Evolutionary conservation across 2,113 vertebrate genomes (phyloP).

Genomic region (Sorex araneus): DNA sequence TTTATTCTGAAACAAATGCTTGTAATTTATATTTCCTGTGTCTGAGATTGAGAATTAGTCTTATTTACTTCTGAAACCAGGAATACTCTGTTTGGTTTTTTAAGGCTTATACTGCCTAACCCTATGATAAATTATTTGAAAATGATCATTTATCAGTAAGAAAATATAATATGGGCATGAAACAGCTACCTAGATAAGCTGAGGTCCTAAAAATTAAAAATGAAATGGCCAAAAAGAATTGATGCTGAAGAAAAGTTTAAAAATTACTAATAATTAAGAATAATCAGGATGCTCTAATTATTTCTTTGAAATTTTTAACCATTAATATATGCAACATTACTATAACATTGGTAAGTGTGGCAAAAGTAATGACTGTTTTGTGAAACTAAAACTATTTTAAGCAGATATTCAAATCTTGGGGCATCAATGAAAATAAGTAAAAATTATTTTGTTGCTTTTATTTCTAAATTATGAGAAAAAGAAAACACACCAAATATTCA

Average conservation of each 20-base stretch:
- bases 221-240: conserved; percentile 12
- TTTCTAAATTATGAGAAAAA: conserved; percentile 54
- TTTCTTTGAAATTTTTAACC: neutral
- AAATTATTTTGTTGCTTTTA: neutral
- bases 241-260: neutral
- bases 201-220: conserved; percentile 40
- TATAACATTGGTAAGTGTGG: conserved; percentile 68
- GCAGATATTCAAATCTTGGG: neutral
- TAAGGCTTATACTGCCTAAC: neutral
- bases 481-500: neutral
- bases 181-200: neutral
- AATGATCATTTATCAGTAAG: conserved; percentile 9
- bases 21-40: neutral
- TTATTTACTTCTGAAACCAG: neutral
- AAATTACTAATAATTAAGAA: neutral
- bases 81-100: conserved; percentile 42
- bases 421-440: conserved; percentile 44
- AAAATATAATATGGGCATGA: neutral
- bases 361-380: neutral
- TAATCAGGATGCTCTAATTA: conserved; percentile 8
- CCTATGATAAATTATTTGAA: conserved; percentile 32
- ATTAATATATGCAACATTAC: neutral
- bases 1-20: conserved; percentile 44
- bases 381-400: conserved; percentile 17
- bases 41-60: neutral